Percentiles rank a stretch among this genome's conserved stretches.
These are phyloP conservation scores for Loris lydekkerianus DNA, from an alignment of 2,797 vertebrate genomes.

Conservation along the genomic window DNA sequence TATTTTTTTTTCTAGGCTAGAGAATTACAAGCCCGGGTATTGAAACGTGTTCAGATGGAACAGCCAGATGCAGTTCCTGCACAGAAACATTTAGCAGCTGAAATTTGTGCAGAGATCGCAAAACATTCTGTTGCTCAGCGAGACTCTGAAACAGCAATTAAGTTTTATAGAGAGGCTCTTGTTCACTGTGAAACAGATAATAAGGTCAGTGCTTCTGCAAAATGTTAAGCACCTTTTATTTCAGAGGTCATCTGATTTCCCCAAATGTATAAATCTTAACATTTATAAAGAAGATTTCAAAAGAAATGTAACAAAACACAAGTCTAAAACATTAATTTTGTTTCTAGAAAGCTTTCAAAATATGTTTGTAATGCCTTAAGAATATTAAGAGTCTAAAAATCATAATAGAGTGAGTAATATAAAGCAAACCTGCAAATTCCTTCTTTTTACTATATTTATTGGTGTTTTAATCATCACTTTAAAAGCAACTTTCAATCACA, in stretches of 20 bases:
- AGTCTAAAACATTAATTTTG: background rate
- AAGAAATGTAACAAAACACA: constrained; percentile 44
- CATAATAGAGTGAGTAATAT: background rate
- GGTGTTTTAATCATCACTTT: constrained; percentile 46
- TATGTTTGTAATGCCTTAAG: background rate
- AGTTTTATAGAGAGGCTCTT: constrained; percentile 99
- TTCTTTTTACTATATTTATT: constrained; percentile 11
- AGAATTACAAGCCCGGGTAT: constrained; percentile 95
- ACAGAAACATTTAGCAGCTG: constrained; percentile 96
- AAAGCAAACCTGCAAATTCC: constrained; percentile 20
- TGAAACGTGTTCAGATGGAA: constrained; percentile 96
- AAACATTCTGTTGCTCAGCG: constrained; percentile 95
- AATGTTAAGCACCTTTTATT: constrained; percentile 69
- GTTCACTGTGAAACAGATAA: constrained; percentile 97
- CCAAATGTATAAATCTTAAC: constrained; percentile 51
- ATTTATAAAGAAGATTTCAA: constrained; percentile 58
- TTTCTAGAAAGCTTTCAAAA: constrained; percentile 43
- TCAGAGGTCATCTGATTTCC: constrained; percentile 44
- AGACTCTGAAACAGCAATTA: constrained; percentile 98
- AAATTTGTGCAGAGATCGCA: constrained; percentile 98
- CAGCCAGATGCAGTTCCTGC: constrained; percentile 94
- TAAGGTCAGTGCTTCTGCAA: constrained; percentile 92
- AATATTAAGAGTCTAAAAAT: constrained; percentile 41
- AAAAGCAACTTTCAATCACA: background rate
- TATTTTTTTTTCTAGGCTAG: constrained; percentile 90